These are phyloP conservation scores for Darevskia nairensis DNA, from an alignment of 2,797 vertebrate genomes.

Conservation along the genomic window DNA sequence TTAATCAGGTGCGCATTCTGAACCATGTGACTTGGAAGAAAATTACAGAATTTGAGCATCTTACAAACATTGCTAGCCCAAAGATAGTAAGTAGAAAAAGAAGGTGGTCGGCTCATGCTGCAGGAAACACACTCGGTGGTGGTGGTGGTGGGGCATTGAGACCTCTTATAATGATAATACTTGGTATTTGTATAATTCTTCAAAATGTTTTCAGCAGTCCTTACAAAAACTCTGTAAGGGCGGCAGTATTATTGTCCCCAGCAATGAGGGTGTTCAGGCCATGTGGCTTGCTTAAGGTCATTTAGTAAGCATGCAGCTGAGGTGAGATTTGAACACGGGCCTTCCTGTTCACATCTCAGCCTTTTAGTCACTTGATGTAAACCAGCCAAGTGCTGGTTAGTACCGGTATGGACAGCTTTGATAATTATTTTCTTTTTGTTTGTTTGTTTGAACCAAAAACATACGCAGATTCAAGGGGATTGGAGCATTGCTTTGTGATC, in stretches of 20 bases:
- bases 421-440: background rate
- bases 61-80: conserved; percentile 77
- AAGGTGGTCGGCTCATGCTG: accelerated
- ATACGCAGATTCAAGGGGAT: background rate
- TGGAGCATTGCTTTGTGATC: too few relatives aligned
- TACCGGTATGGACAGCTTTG: background rate
- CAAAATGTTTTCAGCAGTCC: background rate
- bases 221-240: background rate
- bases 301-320: background rate
- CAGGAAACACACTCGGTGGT: background rate
- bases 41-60: conserved; percentile 89
- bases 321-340: background rate
- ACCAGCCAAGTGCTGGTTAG: background rate
- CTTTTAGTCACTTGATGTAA: accelerated
- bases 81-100: conserved; percentile 83
- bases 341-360: background rate
- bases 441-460: background rate
- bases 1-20: conserved; percentile 88
- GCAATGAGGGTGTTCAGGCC: too few relatives aligned
- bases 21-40: conserved; percentile 98
- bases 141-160: too few relatives aligned
- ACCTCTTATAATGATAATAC: too few relatives aligned
- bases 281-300: background rate
- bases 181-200: background rate
- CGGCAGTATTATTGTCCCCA: too few relatives aligned